Evolutionary conservation across 2,797 vertebrate genomes (phyloP).

Genomic region (Steatocranus sp.): DNA sequence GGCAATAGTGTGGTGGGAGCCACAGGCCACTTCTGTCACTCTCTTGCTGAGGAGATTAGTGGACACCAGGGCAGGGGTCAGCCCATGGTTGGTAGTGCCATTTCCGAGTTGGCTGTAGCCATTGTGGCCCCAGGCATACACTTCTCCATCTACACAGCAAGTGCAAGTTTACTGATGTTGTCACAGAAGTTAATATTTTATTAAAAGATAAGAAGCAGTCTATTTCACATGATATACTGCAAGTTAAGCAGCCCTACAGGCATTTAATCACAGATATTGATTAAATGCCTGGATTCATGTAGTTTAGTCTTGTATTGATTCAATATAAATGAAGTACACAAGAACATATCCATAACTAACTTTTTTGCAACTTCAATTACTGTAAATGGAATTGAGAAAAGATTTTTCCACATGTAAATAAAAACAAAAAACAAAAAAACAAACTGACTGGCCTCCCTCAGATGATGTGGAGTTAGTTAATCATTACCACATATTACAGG

Average conservation of each 20-base stretch:
- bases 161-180: slow-evolving; percentile 10
- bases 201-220: background rate
- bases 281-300: background rate
- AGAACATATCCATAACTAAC: background rate
- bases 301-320: accelerated
- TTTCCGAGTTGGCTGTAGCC: slow-evolving; percentile 96
- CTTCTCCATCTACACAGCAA: slow-evolving; percentile 85
- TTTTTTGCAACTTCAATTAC: background rate
- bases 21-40: slow-evolving; percentile 91
- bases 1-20: slow-evolving; percentile 95
- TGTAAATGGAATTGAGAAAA: background rate
- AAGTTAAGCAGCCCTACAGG: background rate
- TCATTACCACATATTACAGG: background rate
- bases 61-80: slow-evolving; percentile 89
- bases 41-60: slow-evolving; percentile 93
- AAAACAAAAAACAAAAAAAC: accelerated
- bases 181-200: slow-evolving; percentile 34
- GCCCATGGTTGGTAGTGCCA: slow-evolving; percentile 89
- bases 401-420: background rate
- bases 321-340: background rate
- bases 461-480: background rate
- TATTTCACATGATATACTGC: background rate
- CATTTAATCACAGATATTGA: background rate
- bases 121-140: slow-evolving; percentile 97
- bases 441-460: background rate